phyloP scores from a whole-genome alignment of 2,797 vertebrate genomes.

The Cynopterus sphinx region DNA sequence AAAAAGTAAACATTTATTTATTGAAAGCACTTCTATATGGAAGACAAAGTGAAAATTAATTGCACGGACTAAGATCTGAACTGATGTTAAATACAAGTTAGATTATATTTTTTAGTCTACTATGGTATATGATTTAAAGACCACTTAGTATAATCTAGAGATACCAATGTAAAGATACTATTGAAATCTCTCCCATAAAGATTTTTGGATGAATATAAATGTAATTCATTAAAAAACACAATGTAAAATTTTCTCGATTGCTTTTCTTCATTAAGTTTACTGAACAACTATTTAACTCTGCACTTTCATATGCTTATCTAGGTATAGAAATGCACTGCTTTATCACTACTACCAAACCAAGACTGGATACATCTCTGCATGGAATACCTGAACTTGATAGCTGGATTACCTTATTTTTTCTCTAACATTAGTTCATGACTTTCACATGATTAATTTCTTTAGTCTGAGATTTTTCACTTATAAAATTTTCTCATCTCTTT shows the following conservation, averaged over 20 bases:
- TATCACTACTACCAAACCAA: background rate
- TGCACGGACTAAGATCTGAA: background rate
- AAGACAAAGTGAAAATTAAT: background rate
- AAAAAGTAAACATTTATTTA: background rate
- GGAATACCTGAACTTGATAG: background rate
- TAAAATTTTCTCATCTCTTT: background rate
- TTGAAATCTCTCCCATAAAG: background rate
- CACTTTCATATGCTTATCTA: background rate
- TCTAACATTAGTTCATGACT: background rate
- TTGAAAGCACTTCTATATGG: background rate
- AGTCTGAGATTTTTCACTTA: background rate
- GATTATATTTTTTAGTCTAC: background rate
- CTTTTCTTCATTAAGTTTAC: background rate
- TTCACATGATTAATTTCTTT: background rate
- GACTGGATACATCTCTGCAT: background rate
- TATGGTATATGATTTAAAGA: background rate
- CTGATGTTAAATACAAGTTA: background rate
- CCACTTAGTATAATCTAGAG: background rate
- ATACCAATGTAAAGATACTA: background rate
- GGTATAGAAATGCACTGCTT: background rate
- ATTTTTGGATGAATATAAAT: background rate
- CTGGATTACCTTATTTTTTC: background rate
- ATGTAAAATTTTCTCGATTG: background rate
- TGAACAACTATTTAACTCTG: background rate
- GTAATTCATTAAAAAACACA: background rate